Base-by-base conservation (phyloP, 2,113 vertebrate species). In the Grallaria varia region DNA sequence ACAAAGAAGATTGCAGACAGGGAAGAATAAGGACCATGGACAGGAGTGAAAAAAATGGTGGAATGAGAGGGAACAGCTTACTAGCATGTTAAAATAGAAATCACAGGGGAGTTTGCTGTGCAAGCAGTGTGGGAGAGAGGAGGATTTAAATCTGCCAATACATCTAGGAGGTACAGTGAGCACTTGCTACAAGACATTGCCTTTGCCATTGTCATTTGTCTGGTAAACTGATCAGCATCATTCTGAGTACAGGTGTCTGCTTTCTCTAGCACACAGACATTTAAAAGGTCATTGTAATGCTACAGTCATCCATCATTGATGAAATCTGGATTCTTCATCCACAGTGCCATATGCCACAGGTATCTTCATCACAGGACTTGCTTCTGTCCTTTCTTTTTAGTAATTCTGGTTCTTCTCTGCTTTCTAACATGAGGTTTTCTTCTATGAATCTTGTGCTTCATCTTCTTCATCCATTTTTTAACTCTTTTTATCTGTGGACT, bases 381-480 rank as follows among this genome's bases (percentile, higher is more conserved):
- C 52, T 92, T 66, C 18, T 37, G 58, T n/a, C 35, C 7, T 45
- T 33, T 47, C 69, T 87, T n/a, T 37, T 52, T 76, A 28, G 31
- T 63, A 37, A 8, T 78, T 90, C 58, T 82, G 13, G 1, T 39
- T 87, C 72, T 95, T 84, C 56, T 95, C 17, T 81, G 94, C 78
- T 84, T 97, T 89, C 59, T 47, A 50, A 23, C 23, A n/a, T 81
- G 96, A 27, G 6, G 8, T 66, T 76, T 87, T 21, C 47, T 95
- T 9, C 64, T 60, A 24, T 18, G 75, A 79, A 72, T 78, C 90
- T 88, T 96, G 49, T 77, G 77, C n/a, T 73, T 87, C 18, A 89
- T 90, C n/a, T 37, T 93, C 90, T 94, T 95, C 94, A 98, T 96
- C 93, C 96, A 96, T 53, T 77, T 96, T 83, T 93, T 95, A 37